Base-by-base conservation (phyloP, 2,888 invertebrate genomes). In the Scaptodrosophila latifasciaeformis region DNA sequence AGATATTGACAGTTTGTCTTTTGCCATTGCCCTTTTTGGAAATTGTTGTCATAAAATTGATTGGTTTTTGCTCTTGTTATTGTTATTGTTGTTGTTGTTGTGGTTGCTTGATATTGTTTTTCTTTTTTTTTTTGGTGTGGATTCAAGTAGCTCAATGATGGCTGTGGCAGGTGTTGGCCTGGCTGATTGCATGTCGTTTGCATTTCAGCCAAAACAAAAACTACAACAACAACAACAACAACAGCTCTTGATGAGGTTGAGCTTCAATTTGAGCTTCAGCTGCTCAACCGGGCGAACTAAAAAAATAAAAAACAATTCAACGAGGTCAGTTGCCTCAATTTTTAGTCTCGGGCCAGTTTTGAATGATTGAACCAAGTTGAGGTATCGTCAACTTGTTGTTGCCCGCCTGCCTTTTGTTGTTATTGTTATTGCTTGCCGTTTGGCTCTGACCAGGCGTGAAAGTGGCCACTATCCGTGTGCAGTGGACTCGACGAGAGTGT, bases 31-130 rank as follows among this genome's bases (percentile, higher is more conserved):
- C 34, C n/a, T 18, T 24, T 19, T 15, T 15, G 37, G 34, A 57
- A 52, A 35, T 35, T 46, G 13, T 72, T 67, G 60, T 48, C 67
- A 70, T 70, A 55, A 65, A 80, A 75, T 79, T 72, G 77, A 81
- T 82, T 82, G 74, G 80, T 65, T 69, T 69, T 70, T 69, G 52
- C 29, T 37, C 37, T 37, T 3, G 37, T 18, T 30, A 45, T 44
- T 17, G n/a, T 17, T 48, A 35, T 15, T 45, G 18, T 12, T n/a
- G 9, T 17, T 18, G 43, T 7, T 55, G 61, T 49, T 46, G 39
- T 45, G 52, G n/a, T 29, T 12, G 30, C 15, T 18, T 10, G 24
- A 21, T 17, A 17, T 37, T 52, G n/a, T n/a, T 57, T 49, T 13
- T 13, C 9, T 42, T 31, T n/a, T 10, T 21, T 21, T 24, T 50